Evolutionary conservation across 2,113 vertebrate genomes (phyloP).

Genomic region (Oncorhynchus nerka): DNA sequence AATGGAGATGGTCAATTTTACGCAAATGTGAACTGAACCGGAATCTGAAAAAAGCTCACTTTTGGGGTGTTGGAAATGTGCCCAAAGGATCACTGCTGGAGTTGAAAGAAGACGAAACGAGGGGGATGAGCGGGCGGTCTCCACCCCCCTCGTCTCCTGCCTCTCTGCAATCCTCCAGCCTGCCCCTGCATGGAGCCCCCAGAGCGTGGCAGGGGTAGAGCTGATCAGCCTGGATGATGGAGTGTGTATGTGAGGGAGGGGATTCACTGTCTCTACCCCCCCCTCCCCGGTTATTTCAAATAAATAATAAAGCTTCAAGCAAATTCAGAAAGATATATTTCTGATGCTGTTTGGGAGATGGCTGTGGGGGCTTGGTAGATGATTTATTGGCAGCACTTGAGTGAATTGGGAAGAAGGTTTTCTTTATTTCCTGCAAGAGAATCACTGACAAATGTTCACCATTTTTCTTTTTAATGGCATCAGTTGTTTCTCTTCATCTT

Average conservation of each 20-base stretch:
- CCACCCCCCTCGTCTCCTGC: slow-evolving; percentile 53
- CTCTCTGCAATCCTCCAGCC: slow-evolving; percentile 53
- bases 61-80: not conserved
- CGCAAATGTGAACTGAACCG: slow-evolving; percentile 2
- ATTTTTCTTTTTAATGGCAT: slow-evolving; percentile 1
- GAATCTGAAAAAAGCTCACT: not conserved
- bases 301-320: slow-evolving; percentile 42
- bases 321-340: slow-evolving; percentile 66
- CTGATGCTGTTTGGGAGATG: slow-evolving; percentile 8
- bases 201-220: slow-evolving; percentile 14
- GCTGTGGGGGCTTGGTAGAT: not conserved
- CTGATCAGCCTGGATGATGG: slow-evolving; percentile 80
- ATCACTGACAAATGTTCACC: slow-evolving; percentile 72
- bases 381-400: slow-evolving; percentile 71
- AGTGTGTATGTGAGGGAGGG: slow-evolving; percentile 66
- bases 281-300: slow-evolving; percentile 59
- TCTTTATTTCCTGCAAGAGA: slow-evolving; percentile 69
- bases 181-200: slow-evolving; percentile 40
- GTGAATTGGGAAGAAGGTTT: slow-evolving; percentile 64
- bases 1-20: slow-evolving; percentile 18
- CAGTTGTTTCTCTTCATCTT: slow-evolving; percentile 2
- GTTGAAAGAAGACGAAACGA: slow-evolving; percentile 39
- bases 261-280: slow-evolving; percentile 80
- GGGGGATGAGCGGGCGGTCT: not conserved
- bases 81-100: slow-evolving; percentile 57